phyloP scores from a whole-genome alignment of 92 coral and sea anemone species.

The Blastomussa wellsi region DNA sequence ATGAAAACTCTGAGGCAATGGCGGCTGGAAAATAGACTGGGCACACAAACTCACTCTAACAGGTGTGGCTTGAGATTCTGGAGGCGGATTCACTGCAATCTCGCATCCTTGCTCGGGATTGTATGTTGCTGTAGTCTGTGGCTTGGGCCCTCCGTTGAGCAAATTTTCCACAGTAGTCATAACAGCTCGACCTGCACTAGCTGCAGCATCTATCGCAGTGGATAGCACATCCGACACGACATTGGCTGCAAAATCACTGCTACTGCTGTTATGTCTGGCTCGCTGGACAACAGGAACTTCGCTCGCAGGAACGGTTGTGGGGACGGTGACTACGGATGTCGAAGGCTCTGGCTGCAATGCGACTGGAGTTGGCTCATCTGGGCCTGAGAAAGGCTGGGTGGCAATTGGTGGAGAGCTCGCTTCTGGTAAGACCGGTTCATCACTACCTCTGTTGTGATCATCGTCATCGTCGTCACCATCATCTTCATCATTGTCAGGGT shows the following conservation, averaged over 20 bases:
- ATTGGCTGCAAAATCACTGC: constrained; percentile 61
- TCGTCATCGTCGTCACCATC: neutral
- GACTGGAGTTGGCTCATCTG: constrained; percentile 32
- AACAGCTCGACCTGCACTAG: constrained; percentile 75
- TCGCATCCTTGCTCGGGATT: constrained; percentile 56
- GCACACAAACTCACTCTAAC: neutral
- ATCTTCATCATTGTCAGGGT: neutral
- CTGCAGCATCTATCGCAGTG: constrained; percentile 75
- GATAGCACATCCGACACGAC: constrained; percentile 85
- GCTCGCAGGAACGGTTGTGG: constrained; percentile 12
- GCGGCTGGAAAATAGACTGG: neutral
- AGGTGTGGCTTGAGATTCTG: neutral
- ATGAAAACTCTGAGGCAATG: too few species aligned
- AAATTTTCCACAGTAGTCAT: constrained; percentile 71
- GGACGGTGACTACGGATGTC: constrained; percentile 6
- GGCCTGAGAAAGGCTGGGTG: constrained; percentile 34
- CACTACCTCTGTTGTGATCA: neutral
- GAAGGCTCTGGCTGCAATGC: constrained; percentile 56
- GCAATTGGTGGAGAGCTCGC: constrained; percentile 33
- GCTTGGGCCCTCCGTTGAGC: constrained; percentile 28
- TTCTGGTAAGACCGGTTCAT: constrained; percentile 7
- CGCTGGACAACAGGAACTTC: constrained; percentile 6
- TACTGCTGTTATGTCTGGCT: constrained; percentile 29
- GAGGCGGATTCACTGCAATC: constrained; percentile 28
- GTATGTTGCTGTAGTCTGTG: constrained; percentile 57